phyloP scores from a whole-genome alignment of 2,113 vertebrate genomes.

The Nothocercus nigrocapillus region DNA sequence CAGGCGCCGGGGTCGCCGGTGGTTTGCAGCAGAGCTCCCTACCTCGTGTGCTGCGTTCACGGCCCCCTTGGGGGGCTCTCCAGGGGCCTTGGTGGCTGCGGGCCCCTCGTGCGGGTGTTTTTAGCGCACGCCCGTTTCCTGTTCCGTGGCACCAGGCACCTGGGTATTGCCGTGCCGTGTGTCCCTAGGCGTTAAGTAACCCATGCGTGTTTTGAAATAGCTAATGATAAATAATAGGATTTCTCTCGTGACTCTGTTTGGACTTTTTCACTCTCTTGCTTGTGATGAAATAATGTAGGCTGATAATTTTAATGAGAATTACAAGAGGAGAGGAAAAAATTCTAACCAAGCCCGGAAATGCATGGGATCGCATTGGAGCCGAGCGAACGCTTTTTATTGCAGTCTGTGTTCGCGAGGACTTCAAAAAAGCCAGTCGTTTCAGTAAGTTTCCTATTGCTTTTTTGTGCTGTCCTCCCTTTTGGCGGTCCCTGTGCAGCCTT shows the following conservation, averaged over 20 bases:
- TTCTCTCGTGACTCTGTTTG: not conserved
- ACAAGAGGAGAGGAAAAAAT: not conserved
- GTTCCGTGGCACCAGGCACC: not conserved
- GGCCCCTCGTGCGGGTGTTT: fast-evolving
- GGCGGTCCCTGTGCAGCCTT: not conserved
- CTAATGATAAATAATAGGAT: not conserved
- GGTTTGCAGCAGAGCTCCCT: not conserved
- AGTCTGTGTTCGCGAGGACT: not conserved
- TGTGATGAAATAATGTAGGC: constrained; percentile 62
- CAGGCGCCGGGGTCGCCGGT: not conserved
- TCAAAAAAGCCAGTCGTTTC: not conserved
- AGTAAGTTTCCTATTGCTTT: constrained; percentile 24
- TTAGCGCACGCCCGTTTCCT: not conserved
- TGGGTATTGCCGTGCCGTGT: not conserved
- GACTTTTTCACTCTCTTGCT: constrained; percentile 25
- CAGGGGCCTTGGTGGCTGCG: fast-evolving
- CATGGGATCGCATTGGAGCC: not conserved
- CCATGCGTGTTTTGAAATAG: constrained; percentile 30
- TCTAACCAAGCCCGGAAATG: constrained; percentile 9
- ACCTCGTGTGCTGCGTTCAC: fast-evolving
- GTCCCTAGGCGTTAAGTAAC: constrained; percentile 31
- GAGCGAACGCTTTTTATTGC: not conserved
- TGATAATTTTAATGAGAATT: constrained; percentile 61
- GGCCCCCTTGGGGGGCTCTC: not conserved
- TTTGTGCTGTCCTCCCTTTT: not conserved